Base-by-base conservation (phyloP, 2,888 invertebrate species). In the Eupithecia tripunctaria region DNA sequence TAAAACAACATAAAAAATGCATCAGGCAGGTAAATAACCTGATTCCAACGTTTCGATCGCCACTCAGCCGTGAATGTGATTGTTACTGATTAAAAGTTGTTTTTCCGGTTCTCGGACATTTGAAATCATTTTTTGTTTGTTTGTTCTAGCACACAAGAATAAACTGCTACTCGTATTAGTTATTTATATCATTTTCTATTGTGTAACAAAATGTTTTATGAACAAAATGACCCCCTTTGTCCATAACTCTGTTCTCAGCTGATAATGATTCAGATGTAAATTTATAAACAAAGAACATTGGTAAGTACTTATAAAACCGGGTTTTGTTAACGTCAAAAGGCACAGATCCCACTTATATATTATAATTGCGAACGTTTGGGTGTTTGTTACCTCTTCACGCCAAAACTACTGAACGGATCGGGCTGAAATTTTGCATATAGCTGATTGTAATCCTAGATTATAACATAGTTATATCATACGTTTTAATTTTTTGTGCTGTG, bases 11-110 rank as follows among this genome's bases (percentile, higher is more conserved):
- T 1, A 21, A 51, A 21, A 51, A 51, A 51, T 12, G 12, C 4
- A 12, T 12, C 10, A n/a, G n/a, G 10, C 21, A 51, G 21, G 25
- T 56, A 56, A 56, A 56, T 25, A 56, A 56, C 56, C 56, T 21
- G 56, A 56, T 56, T 56, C 56, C 56, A 25, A 25, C 21, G 5
- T 14, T 56, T 56, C 25, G 56, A 56, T 56, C 21, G 25, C 56
- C 56, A 56, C 21, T 56, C n/a, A 25, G 25, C 25, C 25, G 56
- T 56, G 56, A 56, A 56, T 56, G 56, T 56, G 51, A 56, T 56
- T 21, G 51, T 56, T 56, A 56, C 12, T 25, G 4, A 56, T 56
- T 12, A 25, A 51, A 25, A 56, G 25, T 56, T 2, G 56, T 56
- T 56, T 56, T 56, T 56, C 56, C 56, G 56, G 56, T 56, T 56